phyloP scores from a whole-genome alignment of 1,140 invertebrate species.

The Caenorhabditis brenneri region DNA sequence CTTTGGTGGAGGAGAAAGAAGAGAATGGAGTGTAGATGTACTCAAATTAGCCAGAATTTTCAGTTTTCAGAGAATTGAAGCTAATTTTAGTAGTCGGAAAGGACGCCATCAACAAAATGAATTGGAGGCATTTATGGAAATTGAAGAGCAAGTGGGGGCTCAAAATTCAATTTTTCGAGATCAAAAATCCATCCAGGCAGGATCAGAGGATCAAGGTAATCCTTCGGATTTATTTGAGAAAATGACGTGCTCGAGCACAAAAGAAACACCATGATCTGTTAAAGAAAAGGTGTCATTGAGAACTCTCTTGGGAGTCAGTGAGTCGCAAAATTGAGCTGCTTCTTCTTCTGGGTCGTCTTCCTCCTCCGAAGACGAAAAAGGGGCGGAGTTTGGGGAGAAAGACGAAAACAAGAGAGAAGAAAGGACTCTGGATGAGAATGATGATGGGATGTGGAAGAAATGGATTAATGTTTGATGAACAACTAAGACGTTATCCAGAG shows the following conservation, averaged over 20 bases:
- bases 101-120: background rate
- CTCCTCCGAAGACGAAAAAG: too few relatives aligned
- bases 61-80: too few relatives aligned
- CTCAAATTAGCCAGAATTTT: background rate
- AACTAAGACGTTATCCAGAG: background rate
- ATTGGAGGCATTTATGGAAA: too few relatives aligned
- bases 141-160: too few relatives aligned
- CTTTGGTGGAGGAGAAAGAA: background rate
- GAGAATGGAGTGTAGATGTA: background rate
- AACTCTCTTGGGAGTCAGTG: background rate
- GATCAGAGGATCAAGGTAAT: too few relatives aligned
- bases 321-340: background rate
- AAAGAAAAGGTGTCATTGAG: too few relatives aligned
- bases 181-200: too few relatives aligned
- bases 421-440: background rate
- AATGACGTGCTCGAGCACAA: too few relatives aligned
- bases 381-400: background rate
- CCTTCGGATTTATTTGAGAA: too few relatives aligned
- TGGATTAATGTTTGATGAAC: conserved; percentile 34
- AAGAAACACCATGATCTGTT: too few relatives aligned
- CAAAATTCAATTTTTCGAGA: too few relatives aligned
- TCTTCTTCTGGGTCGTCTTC: background rate
- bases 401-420: background rate
- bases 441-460: background rate
- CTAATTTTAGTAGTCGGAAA: too few relatives aligned